Evolutionary conservation across 2,113 vertebrate species (phyloP), one percentile per base, ranked within the genome.

Genomic region (Riparia riparia): DNA sequence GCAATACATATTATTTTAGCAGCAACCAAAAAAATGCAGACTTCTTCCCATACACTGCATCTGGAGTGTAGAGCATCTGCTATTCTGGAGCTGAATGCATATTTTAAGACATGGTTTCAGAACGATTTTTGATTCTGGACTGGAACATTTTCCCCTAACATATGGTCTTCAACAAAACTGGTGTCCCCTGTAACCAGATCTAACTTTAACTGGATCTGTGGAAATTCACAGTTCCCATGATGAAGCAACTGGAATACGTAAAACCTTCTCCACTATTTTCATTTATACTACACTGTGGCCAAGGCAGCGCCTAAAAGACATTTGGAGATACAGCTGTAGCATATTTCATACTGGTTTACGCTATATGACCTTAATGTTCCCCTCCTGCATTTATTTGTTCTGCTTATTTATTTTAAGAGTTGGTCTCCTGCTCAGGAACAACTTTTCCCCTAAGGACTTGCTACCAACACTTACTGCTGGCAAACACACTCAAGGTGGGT

Each of bases 1-100:
- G 90, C 87, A 93, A 83, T 47, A 73, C 71, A 89, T 29, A 69
- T 91, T 80, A 69, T 69, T 60, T 89, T 61, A 97, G 94, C 91
- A 97, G 90, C 71, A 89, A 86, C 76, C 86, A 34, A 82, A 85
- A 89, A 87, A 91, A 66, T 17, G 47, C 47, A 58, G 70, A 57
- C 86, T 71, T 93, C 64, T 93, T 90, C 80, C 77, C 89, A 89
- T 65, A 71, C 22, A 63, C 49, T 82, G 84, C 72, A 87, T 81
- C 79, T 90, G 85, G 76, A 92, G 78, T 1, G 12, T 51, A 84
- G 64, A 90, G 65, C 90, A 95, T 93, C 91, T 91, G 94, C 66
- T 80, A 32, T 79, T 82, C 68, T 6, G 14, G 85, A 95, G 72
- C 9, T 64, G n/a, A 95, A 14, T 60, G 51, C 15, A 7, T 93